A percentile compares a stretch with the other conserved stretches of the same genome.
Evolutionary conservation across 2,113 vertebrate genomes (phyloP).

Genomic region (Calidris pygmaea): DNA sequence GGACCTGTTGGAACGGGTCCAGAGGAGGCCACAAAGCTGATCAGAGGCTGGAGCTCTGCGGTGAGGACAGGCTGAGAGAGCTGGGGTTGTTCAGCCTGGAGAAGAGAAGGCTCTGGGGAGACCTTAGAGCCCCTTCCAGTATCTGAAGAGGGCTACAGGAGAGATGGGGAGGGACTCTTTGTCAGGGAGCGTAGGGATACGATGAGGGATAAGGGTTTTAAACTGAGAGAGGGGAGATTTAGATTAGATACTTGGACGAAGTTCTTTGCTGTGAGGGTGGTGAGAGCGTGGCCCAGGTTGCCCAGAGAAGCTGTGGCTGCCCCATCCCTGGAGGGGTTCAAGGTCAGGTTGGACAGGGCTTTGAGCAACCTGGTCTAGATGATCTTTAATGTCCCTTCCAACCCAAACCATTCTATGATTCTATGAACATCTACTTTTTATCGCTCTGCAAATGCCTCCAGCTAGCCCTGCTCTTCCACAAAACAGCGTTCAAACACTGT

Average conservation of each 20-base stretch:
- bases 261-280: neutral
- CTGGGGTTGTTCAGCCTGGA: neutral
- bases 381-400: neutral
- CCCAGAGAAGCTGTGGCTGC: neutral
- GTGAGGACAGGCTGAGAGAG: neutral
- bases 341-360: neutral
- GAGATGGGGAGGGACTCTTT: neutral
- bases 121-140: neutral
- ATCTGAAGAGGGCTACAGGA: neutral
- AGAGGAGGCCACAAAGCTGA: neutral
- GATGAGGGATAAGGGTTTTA: neutral
- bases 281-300: neutral
- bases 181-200: neutral
- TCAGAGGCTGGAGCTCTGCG: neutral
- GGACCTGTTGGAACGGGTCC: neutral
- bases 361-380: neutral
- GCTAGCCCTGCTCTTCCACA: neutral
- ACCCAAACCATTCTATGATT: neutral
- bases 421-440: neutral
- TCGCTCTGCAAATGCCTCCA: neutral
- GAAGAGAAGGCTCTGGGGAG: neutral
- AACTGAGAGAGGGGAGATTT: neutral
- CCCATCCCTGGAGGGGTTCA: neutral
- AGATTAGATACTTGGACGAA: neutral
- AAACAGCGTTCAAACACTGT: neutral